These are phyloP conservation scores for Miltochrista miniata DNA, from an alignment of 2,888 invertebrate genomes.

Conservation along the genomic window DNA sequence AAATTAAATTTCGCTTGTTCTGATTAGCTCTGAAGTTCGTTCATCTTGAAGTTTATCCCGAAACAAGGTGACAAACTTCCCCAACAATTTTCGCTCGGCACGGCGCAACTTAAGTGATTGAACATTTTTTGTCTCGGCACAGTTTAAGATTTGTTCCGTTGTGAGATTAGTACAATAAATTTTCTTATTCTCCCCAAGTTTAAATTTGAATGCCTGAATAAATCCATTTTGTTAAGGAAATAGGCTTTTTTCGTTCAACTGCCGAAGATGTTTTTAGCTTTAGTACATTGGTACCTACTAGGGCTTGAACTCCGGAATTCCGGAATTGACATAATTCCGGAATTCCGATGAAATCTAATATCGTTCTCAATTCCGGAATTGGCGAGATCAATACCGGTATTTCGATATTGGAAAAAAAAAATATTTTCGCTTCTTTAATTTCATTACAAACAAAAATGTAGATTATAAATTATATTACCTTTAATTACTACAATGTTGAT, in stretches of 20 bases:
- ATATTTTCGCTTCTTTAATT: no score
- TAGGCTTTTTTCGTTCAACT: not conserved
- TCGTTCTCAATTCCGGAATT: no score
- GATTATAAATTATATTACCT: no score
- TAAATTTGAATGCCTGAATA: constrained; percentile 24
- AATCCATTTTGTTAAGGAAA: constrained; percentile 1
- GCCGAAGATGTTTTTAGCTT: not conserved
- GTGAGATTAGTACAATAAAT: constrained; percentile 20
- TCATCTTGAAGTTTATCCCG: constrained; percentile 31
- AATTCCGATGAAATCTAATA: no score
- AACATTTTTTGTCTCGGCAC: constrained; percentile 28
- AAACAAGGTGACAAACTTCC: constrained; percentile 49
- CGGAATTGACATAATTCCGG: no score
- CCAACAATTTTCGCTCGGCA: constrained; percentile 39
- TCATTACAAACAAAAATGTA: no score
- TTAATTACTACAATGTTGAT: no score
- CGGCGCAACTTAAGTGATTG: constrained; percentile 34
- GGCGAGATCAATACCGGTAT: no score
- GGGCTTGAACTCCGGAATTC: no score
- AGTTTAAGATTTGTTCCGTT: constrained; percentile 23
- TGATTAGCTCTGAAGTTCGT: constrained; percentile 23
- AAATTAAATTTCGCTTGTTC: constrained; percentile 29
- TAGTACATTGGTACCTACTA: not conserved
- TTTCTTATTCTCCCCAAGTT: constrained; percentile 21
- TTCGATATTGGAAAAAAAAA: no score